phyloP scores from a whole-genome alignment of 2,797 vertebrate genomes.

The Clamator glandarius region DNA sequence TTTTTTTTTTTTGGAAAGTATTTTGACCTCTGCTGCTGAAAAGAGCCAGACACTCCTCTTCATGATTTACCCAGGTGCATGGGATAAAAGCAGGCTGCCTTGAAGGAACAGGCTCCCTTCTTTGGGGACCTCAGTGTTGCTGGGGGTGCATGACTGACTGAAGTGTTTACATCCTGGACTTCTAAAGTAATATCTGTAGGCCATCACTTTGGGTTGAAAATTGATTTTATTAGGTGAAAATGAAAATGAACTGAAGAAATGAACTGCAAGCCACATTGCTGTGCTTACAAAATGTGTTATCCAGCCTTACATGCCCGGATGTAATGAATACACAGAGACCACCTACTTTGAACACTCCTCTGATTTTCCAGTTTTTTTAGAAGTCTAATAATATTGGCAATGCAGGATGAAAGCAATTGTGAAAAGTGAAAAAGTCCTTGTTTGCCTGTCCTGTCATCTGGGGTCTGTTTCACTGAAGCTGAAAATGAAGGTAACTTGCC shows the following conservation, averaged over 20 bases:
- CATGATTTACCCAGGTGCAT: conserved; percentile 47
- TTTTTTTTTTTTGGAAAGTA: background rate
- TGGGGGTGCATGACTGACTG: conserved; percentile 37
- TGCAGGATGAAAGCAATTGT: conserved; percentile 68
- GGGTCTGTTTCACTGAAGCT: conserved; percentile 59
- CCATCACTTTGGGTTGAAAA: conserved; percentile 64
- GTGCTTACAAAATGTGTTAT: conserved; percentile 22
- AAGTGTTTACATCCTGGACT: conserved; percentile 58
- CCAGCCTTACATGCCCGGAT: conserved; percentile 39
- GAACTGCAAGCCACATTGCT: conserved; percentile 48
- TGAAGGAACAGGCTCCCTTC: conserved; percentile 19
- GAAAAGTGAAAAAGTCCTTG: conserved; percentile 62
- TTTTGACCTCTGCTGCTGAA: conserved; percentile 62
- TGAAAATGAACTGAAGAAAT: conserved; percentile 68
- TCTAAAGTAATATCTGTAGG: conserved; percentile 63
- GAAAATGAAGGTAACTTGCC: conserved; percentile 64
- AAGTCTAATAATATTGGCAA: conserved; percentile 59
- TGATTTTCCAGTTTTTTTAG: conserved; percentile 60
- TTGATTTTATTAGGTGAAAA: conserved; percentile 74
- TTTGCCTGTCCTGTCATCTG: conserved; percentile 68
- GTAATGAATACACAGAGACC: conserved; percentile 27
- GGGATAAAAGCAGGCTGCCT: conserved; percentile 63
- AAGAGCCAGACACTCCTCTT: conserved; percentile 56
- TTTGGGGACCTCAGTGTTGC: background rate
- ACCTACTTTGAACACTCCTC: conserved; percentile 64